These are phyloP conservation scores for Thera britannica DNA, from an alignment of 2,888 invertebrate species.

Conservation along the genomic window DNA sequence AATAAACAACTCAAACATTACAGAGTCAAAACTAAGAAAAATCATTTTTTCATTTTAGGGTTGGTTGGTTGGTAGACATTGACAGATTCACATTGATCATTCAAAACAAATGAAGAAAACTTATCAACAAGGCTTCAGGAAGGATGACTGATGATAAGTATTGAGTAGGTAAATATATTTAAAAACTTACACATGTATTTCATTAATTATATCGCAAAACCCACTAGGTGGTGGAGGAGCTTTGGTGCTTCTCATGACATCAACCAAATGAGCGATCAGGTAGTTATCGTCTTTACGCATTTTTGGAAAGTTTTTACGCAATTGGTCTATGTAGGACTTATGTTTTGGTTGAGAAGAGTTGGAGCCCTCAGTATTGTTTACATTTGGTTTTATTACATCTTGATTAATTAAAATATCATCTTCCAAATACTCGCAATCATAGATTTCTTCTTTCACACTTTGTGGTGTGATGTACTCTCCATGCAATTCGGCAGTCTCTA, in stretches of 20 bases:
- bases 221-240: constrained; percentile 50
- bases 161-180: not conserved
- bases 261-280: constrained; percentile 58
- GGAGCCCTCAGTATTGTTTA: not conserved
- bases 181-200: constrained; percentile 16
- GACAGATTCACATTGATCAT: too few relatives aligned
- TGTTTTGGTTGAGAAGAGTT: not conserved
- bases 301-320: constrained; percentile 58
- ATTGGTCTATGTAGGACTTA: constrained; percentile 55
- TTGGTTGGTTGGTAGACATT: too few relatives aligned
- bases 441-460: constrained; percentile 5
- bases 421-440: constrained; percentile 10
- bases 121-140: too few relatives aligned
- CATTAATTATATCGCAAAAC: constrained; percentile 9
- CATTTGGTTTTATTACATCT: not conserved
- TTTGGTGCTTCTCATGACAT: constrained; percentile 62
- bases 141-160: not conserved
- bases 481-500: constrained; percentile 52
- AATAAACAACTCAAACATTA: constrained; percentile 15
- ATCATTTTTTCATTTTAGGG: not conserved
- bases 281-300: constrained; percentile 53
- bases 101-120: too few relatives aligned
- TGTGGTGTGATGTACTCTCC: constrained; percentile 43
- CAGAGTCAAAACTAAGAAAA: not conserved
- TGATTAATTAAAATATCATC: not conserved